Evolutionary conservation across 2,113 vertebrate genomes (phyloP).

Genomic region (Zosterops pallidus): DNA sequence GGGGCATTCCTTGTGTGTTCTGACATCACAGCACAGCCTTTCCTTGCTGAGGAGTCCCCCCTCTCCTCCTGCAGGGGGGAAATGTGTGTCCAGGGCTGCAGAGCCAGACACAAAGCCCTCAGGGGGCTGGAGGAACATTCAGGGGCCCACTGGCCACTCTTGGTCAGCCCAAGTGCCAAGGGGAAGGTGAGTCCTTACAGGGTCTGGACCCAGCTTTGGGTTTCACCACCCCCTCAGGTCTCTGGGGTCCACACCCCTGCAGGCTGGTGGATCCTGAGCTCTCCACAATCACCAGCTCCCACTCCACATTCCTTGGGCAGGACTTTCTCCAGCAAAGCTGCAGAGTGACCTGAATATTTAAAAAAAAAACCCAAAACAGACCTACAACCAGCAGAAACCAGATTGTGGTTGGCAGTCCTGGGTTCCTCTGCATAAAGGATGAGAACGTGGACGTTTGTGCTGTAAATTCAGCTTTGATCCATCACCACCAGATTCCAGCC

Average conservation of each 20-base stretch:
- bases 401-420: neutral
- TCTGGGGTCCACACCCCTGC: neutral
- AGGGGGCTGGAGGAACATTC: neutral
- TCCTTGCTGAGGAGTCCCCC: neutral
- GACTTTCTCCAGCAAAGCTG: neutral
- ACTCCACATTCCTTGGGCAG: rapidly evolving
- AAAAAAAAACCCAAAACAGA: neutral
- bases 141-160: neutral
- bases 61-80: rapidly evolving
- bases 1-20: rapidly evolving
- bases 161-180: neutral
- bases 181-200: rapidly evolving
- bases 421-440: neutral
- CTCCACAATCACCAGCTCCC: neutral
- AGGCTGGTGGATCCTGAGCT: neutral
- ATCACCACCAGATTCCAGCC: neutral
- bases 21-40: rapidly evolving
- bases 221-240: neutral
- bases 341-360: neutral
- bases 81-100: neutral
- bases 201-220: rapidly evolving
- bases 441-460: neutral
- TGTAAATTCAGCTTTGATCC: neutral
- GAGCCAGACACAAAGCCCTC: neutral
- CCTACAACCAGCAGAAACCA: rapidly evolving